These are phyloP conservation scores for Epizoanthus ramosus DNA, from an alignment of 92 coral and sea anemone species.

Conservation along the genomic window DNA sequence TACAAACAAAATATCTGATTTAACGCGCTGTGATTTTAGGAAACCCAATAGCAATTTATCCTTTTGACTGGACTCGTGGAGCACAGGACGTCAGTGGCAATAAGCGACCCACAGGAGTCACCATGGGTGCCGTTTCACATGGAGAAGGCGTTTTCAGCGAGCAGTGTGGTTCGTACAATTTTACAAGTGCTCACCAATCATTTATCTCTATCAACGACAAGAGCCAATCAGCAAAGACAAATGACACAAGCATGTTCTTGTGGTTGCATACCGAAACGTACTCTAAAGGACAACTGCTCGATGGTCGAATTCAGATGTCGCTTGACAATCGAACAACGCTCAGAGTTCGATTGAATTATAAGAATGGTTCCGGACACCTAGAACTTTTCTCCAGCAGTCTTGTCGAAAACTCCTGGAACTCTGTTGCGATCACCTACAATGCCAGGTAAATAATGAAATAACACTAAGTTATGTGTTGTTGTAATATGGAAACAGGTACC, in stretches of 20 bases:
- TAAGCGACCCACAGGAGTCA: conserved; percentile 11
- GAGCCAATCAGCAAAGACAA: neutral
- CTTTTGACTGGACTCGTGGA: neutral
- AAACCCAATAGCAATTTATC: conserved; percentile 22
- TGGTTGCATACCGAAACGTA: conserved; percentile 3
- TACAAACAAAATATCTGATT: no score
- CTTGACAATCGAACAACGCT: neutral
- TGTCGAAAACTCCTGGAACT: neutral
- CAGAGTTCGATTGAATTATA: neutral
- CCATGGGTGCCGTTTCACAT: neutral
- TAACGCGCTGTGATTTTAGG: neutral
- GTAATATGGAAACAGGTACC: neutral
- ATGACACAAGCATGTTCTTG: neutral
- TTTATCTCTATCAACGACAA: conserved; percentile 4
- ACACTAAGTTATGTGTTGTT: neutral
- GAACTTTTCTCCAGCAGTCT: neutral
- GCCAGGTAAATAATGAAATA: conserved; percentile 11
- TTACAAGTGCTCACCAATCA: neutral
- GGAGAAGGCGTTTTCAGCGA: conserved; percentile 16
- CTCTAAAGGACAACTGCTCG: conserved; percentile 18
- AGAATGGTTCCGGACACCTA: neutral
- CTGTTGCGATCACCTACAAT: neutral
- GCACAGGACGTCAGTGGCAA: conserved; percentile 1
- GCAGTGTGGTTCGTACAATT: neutral
- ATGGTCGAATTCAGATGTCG: neutral